phyloP scores from a whole-genome alignment of 2,797 vertebrate species.

The Acrossocheilus wenchowensis region DNA sequence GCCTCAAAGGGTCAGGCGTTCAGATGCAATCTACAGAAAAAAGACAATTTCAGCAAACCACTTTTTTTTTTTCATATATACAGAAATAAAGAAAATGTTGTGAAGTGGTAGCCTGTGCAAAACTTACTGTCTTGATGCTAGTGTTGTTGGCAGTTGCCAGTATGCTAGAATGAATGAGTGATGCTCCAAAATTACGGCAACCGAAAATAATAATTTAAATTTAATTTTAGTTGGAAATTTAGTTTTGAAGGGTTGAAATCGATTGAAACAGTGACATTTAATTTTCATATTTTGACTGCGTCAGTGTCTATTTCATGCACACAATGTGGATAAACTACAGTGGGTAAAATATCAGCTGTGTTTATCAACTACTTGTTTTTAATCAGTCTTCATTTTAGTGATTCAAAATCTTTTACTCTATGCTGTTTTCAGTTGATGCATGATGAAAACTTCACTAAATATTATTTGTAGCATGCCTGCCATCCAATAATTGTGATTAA shows the following conservation, averaged over 20 bases:
- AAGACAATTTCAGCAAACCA: neutral
- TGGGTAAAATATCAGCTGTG: neutral
- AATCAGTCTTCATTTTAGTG: neutral
- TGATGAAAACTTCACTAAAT: neutral
- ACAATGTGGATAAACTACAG: neutral
- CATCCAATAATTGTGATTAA: neutral
- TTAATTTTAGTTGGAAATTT: neutral
- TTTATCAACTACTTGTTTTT: neutral
- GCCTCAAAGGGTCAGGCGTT: neutral
- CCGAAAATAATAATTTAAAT: neutral
- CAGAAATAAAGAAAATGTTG: neutral
- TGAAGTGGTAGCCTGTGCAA: neutral
- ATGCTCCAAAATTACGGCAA: neutral
- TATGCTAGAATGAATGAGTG: neutral
- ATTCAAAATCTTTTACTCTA: neutral
- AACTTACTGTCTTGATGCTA: neutral
- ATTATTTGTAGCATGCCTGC: neutral
- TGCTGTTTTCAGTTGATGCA: neutral
- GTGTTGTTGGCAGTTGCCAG: neutral
- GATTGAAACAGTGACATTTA: neutral
- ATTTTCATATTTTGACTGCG: neutral
- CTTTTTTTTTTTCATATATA: neutral
- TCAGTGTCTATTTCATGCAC: neutral
- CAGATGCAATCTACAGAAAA: constrained; percentile 1
- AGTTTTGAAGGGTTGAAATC: neutral